Conservation (phyloP, 2,113 vertebrate genomes). For the Pangasianodon hypophthalmus region DNA sequence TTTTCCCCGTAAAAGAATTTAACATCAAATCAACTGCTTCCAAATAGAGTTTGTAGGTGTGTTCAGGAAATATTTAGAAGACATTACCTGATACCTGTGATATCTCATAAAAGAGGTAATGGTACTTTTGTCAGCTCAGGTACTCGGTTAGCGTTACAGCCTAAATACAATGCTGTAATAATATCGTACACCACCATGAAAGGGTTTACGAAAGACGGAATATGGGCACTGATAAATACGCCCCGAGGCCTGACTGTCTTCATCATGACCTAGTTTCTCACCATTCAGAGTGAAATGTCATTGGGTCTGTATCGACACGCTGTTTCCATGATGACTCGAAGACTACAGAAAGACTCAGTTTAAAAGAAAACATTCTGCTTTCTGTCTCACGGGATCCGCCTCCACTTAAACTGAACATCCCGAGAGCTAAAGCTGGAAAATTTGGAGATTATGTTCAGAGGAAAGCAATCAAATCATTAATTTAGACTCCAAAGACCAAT, state of each 20-base stretch:
- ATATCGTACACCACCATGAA: background rate
- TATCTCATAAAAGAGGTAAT: background rate
- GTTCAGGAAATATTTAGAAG: background rate
- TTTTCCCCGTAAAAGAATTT: background rate
- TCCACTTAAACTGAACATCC: background rate
- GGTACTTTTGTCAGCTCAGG: background rate
- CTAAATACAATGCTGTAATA: background rate
- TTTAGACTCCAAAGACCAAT: too few species aligned
- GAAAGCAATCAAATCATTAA: background rate
- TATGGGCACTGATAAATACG: background rate
- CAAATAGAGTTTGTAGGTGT: background rate
- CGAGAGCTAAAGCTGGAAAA: background rate
- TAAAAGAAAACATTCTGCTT: conserved; percentile 10
- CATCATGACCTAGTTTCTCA: conserved; percentile 10
- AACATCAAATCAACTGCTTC: background rate
- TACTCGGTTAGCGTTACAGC: background rate
- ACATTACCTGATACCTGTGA: background rate
- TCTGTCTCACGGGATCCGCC: background rate
- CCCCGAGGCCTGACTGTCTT: background rate
- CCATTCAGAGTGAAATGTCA: conserved; percentile 27
- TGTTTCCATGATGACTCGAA: conserved; percentile 12
- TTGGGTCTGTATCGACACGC: background rate
- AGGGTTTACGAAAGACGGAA: background rate
- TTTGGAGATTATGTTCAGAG: background rate
- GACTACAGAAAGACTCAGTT: background rate